A percentile compares a stretch with the other conserved stretches of the same genome.
Evolutionary conservation across 1,140 invertebrate species (phyloP).

Genomic region (Drosophila setifemur): DNA sequence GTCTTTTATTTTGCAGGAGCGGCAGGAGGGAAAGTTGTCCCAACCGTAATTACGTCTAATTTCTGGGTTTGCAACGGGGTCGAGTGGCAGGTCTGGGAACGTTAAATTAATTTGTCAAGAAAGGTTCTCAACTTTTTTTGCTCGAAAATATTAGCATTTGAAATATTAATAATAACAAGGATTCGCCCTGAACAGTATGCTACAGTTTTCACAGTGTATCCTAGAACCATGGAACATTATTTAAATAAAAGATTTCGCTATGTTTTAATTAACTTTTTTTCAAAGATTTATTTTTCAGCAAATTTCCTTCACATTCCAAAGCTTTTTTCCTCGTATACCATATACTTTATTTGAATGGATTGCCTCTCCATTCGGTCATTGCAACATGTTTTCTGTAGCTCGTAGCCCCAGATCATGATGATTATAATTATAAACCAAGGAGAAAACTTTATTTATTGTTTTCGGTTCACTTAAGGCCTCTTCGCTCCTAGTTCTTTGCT

Average conservation of each 20-base stretch:
- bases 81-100: not conserved
- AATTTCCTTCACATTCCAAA: not conserved
- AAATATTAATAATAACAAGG: too few species aligned
- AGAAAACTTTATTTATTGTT: conserved; percentile 42
- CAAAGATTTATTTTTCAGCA: too few species aligned
- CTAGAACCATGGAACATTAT: too few species aligned
- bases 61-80: not conserved
- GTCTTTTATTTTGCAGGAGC: conserved; percentile 11
- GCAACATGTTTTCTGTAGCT: conserved; percentile 13
- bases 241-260: too few species aligned
- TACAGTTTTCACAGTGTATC: not conserved
- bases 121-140: too few species aligned
- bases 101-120: not conserved
- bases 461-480: conserved; percentile 22
- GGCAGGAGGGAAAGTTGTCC: not conserved
- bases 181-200: not conserved
- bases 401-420: not conserved
- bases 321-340: not conserved
- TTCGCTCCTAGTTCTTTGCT: not conserved
- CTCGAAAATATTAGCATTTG: too few species aligned
- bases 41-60: conserved; percentile 33
- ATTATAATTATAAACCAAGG: conserved; percentile 42
- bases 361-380: conserved; percentile 2
- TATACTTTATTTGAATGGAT: conserved; percentile 11
- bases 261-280: too few species aligned